Percentiles rank a stretch among this genome's conserved stretches.
Conservation (phyloP, 2,888 invertebrate genomes). For the Pandemis corylana region DNA sequence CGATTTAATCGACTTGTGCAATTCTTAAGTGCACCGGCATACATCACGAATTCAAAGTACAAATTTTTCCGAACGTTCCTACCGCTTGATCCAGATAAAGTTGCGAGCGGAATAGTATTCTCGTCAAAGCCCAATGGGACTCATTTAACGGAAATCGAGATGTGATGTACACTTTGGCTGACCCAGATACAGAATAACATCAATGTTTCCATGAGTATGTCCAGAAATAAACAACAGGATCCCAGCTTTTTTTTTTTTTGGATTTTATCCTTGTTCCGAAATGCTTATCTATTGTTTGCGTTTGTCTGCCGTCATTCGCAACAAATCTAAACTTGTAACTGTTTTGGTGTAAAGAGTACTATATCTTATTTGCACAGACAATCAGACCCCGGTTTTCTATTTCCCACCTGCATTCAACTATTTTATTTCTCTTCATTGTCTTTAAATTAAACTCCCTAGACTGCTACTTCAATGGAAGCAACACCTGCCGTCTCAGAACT, state of each 20-base stretch:
- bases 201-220: constrained; percentile 11
- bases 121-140: constrained; percentile 62
- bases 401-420: constrained; percentile 2
- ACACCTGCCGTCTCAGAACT: constrained; percentile 30
- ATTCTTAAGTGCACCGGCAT: constrained; percentile 21
- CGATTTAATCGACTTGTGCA: constrained; percentile 6
- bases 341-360: not conserved
- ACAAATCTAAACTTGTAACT: not conserved
- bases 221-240: constrained; percentile 22
- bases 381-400: constrained; percentile 17
- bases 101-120: constrained; percentile 54
- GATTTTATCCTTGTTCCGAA: not conserved
- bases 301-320: not conserved
- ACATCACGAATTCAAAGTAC: constrained; percentile 25
- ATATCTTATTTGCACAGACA: constrained; percentile 17
- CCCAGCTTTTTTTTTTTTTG: not conserved
- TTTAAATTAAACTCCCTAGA: constrained; percentile 23
- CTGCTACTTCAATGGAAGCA: constrained; percentile 29
- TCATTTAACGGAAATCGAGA: constrained; percentile 68
- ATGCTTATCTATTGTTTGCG: too few species aligned
- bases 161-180: constrained; percentile 53
- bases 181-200: constrained; percentile 57
- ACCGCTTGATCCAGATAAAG: constrained; percentile 53
- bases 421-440: constrained; percentile 34
- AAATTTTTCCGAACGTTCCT: constrained; percentile 44